Evolutionary conservation across 2,797 vertebrate species (phyloP).

Genomic region (Amblyopsis hoosieri): DNA sequence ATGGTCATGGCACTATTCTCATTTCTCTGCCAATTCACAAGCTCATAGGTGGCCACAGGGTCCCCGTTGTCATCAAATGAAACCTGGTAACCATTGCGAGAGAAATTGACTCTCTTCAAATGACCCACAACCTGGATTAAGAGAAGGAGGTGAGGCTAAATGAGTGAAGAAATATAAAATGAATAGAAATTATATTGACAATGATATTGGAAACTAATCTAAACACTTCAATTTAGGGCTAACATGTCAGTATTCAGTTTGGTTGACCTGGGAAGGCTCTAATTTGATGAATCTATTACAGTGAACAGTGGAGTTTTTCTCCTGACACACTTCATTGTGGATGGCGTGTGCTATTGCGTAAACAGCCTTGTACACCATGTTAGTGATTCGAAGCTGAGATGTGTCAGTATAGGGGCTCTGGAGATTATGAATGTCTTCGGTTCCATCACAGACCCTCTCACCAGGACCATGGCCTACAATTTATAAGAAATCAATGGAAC

Average conservation of each 20-base stretch:
- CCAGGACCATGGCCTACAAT: slow-evolving; percentile 12
- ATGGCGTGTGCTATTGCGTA: slow-evolving; percentile 73
- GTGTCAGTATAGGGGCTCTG: slow-evolving; percentile 64
- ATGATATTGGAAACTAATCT: not conserved
- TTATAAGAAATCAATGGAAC: not conserved
- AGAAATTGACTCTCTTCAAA: slow-evolving; percentile 64
- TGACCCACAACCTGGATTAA: slow-evolving; percentile 56
- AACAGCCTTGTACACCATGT: slow-evolving; percentile 76
- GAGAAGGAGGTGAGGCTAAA: not conserved
- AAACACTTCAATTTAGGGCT: not conserved
- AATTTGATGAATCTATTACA: slow-evolving; percentile 52
- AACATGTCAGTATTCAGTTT: not conserved
- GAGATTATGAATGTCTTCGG: slow-evolving; percentile 52
- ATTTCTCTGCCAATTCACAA: slow-evolving; percentile 75
- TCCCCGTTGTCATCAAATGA: slow-evolving; percentile 78
- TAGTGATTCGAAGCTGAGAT: slow-evolving; percentile 65
- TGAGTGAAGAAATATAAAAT: not conserved
- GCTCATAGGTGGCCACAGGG: slow-evolving; percentile 71
- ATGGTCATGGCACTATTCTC: slow-evolving; percentile 46
- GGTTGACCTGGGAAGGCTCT: slow-evolving; percentile 54
- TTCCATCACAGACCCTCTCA: slow-evolving; percentile 52
- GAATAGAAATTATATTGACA: not conserved
- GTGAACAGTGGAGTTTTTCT: slow-evolving; percentile 20
- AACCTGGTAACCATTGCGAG: slow-evolving; percentile 64
- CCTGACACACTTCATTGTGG: slow-evolving; percentile 56